Conservation (phyloP, 2,888 invertebrate genomes). For the Osmoderma eremita region DNA sequence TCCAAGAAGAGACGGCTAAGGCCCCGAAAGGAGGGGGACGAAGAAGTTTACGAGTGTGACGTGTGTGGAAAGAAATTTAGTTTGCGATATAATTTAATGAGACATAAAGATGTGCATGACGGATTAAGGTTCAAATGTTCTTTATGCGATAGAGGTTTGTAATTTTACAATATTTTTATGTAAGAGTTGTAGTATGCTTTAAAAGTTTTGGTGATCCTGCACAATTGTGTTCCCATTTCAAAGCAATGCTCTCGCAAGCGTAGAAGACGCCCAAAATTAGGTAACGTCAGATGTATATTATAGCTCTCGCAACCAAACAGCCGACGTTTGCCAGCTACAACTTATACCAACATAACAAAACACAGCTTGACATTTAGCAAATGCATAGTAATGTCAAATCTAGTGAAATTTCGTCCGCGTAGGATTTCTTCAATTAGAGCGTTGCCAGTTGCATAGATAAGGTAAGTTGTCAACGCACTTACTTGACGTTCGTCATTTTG, state of each 20-base stretch:
- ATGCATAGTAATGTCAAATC: too few species aligned
- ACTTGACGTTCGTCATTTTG: too few species aligned
- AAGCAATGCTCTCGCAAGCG: background rate
- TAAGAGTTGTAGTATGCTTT: background rate
- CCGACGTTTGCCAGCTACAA: too few species aligned
- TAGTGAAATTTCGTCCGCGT: too few species aligned
- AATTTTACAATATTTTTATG: background rate
- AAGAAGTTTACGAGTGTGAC: slow-evolving; percentile 25
- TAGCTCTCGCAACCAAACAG: too few species aligned
- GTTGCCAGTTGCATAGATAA: too few species aligned
- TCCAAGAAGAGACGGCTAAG: background rate
- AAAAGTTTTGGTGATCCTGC: too few species aligned
- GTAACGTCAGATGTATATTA: background rate
- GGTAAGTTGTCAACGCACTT: too few species aligned
- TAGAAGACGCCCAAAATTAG: background rate
- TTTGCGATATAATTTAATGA: slow-evolving; percentile 28
- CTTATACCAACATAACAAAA: too few species aligned
- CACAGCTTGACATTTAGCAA: too few species aligned
- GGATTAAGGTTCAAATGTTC: slow-evolving; percentile 10
- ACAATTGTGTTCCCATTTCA: background rate
- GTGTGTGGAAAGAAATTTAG: slow-evolving; percentile 36
- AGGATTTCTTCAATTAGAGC: too few species aligned
- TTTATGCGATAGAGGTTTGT: slow-evolving; percentile 6
- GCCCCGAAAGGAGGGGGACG: background rate
- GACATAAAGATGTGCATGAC: slow-evolving; percentile 37